These are phyloP conservation scores for Eristalis intricaria DNA, from an alignment of 2,888 invertebrate genomes.

Conservation along the genomic window DNA sequence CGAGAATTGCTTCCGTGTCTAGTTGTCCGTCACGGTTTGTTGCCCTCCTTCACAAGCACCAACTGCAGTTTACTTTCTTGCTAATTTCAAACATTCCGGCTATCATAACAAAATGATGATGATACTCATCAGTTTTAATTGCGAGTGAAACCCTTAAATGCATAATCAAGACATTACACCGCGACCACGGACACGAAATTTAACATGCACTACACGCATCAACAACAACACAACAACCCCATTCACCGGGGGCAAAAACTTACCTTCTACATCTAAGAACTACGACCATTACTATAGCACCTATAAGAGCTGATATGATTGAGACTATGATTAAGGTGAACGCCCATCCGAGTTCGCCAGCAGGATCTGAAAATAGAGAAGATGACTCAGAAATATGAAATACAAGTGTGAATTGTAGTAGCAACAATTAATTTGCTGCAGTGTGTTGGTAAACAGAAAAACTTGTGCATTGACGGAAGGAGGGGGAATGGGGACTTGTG, in stretches of 20 bases:
- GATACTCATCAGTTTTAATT: slow-evolving; percentile 64
- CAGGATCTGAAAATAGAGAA: slow-evolving; percentile 77
- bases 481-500: not conserved
- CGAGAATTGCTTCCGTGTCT: slow-evolving; percentile 49
- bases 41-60: slow-evolving; percentile 12
- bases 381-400: slow-evolving; percentile 55
- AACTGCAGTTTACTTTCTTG: not conserved
- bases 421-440: slow-evolving; percentile 66
- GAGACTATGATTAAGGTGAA: slow-evolving; percentile 88
- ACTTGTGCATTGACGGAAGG: not conserved
- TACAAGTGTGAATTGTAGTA: slow-evolving; percentile 62
- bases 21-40: slow-evolving; percentile 37
- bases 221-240: not conserved
- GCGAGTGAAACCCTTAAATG: slow-evolving; percentile 56
- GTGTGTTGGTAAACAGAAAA: slow-evolving; percentile 37
- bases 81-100: not conserved
- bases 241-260: slow-evolving; percentile 72
- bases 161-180: slow-evolving; percentile 60
- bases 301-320: slow-evolving; percentile 87
- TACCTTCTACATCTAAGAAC: slow-evolving; percentile 85
- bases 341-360: slow-evolving; percentile 84
- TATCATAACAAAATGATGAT: slow-evolving; percentile 45
- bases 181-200: slow-evolving; percentile 13
- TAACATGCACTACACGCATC: not conserved
- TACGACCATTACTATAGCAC: slow-evolving; percentile 88